Conservation (phyloP, 1,140 invertebrate genomes). For the Spodoptera frugiperda region DNA sequence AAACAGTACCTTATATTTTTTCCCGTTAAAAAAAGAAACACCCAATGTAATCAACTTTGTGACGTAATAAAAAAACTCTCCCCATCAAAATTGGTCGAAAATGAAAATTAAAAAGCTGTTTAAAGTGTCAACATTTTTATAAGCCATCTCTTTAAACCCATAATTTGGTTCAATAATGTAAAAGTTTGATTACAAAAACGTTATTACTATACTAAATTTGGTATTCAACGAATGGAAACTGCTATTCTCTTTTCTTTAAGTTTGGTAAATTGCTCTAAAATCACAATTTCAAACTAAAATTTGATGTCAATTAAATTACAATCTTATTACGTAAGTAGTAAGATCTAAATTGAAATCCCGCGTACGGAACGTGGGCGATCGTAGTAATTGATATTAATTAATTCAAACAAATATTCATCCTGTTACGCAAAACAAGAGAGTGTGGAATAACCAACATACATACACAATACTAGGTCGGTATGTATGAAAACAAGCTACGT, state of each 20-base stretch:
- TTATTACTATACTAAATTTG: no score
- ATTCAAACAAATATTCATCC: conserved; percentile 66
- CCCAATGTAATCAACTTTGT: background rate
- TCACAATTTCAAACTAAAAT: background rate
- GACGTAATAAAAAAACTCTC: background rate
- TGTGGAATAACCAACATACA: conserved; percentile 63
- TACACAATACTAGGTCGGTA: conserved; percentile 57
- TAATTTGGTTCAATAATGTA: background rate
- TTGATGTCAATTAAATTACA: background rate
- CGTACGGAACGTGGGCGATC: conserved; percentile 10
- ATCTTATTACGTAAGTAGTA: background rate
- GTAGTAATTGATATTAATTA: conserved; percentile 46
- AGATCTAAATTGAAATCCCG: conserved; percentile 63
- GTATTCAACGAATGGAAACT: background rate
- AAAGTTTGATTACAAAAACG: background rate
- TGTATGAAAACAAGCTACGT: conserved; percentile 70
- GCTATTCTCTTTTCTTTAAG: background rate
- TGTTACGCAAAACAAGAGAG: conserved; percentile 68
- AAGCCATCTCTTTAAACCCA: conserved; percentile 17
- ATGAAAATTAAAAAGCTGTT: conserved; percentile 27
- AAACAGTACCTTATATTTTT: no score
- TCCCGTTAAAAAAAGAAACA: background rate
- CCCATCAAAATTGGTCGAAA: conserved; percentile 20
- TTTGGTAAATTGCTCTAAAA: no score
- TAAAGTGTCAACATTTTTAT: conserved; percentile 13